phyloP scores from a whole-genome alignment of 2,113 vertebrate genomes.

The Petromus typicus region DNA sequence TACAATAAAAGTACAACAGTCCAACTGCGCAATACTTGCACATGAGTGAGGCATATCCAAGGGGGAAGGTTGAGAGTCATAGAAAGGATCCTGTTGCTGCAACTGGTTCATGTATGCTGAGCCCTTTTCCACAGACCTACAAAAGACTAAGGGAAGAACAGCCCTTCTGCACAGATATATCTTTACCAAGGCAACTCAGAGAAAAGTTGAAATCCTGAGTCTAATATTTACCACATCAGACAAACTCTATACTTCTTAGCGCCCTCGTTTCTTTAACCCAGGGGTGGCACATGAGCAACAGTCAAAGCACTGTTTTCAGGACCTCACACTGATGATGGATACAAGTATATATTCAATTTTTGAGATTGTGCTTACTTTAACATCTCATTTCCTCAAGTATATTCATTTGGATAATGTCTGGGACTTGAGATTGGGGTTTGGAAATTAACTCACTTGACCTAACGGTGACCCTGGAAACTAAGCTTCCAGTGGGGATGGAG shows the following conservation, averaged over 20 bases:
- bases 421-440: not conserved
- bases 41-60: not conserved
- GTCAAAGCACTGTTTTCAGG: not conserved
- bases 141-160: not conserved
- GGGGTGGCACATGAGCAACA: not conserved
- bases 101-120: not conserved
- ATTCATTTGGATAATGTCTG: not conserved
- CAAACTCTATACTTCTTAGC: not conserved
- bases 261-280: not conserved
- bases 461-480: not conserved
- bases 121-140: not conserved
- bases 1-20: not conserved
- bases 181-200: not conserved
- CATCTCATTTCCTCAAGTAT: not conserved
- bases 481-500: not conserved
- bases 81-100: not conserved
- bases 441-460: not conserved
- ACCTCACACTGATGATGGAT: not conserved
- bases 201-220: not conserved
- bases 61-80: not conserved
- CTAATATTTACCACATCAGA: not conserved
- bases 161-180: not conserved
- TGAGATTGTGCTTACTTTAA: not conserved
- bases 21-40: not conserved
- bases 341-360: not conserved